Percentiles rank a stretch among this genome's conserved stretches.
Evolutionary conservation across 1,140 invertebrate species (phyloP).

Genomic region (Centruroides sculpturatus): DNA sequence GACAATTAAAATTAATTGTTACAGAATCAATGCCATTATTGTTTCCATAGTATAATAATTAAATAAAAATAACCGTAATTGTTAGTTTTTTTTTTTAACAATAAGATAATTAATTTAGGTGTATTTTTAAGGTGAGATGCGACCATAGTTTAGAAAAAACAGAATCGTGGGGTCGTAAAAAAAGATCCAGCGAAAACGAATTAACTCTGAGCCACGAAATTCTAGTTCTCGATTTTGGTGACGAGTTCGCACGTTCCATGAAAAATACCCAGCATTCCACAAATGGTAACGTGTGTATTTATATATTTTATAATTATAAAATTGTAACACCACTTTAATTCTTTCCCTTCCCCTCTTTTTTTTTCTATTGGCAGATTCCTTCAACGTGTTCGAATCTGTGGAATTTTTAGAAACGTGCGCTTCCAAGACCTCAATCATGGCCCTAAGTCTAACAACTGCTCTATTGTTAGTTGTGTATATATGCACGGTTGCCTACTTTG

Average conservation of each 20-base stretch:
- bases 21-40: no score
- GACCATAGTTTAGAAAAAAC: conserved; percentile 68
- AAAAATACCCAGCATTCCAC: conserved; percentile 8
- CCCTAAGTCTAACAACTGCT: conserved; percentile 73
- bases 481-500: conserved; percentile 25
- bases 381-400: conserved; percentile 58
- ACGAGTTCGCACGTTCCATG: conserved; percentile 45
- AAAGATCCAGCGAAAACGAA: conserved; percentile 60
- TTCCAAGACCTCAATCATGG: conserved; percentile 72
- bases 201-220: conserved; percentile 91
- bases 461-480: conserved; percentile 71
- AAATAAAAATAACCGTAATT: no score
- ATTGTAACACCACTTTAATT: background rate
- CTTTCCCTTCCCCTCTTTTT: background rate
- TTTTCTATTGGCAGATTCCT: conserved; percentile 6
- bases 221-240: conserved; percentile 75
- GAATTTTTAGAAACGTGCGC: conserved; percentile 67
- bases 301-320: conserved; percentile 2
- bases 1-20: no score
- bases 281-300: conserved; percentile 1
- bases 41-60: no score
- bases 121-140: conserved; percentile 41
- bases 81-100: no score
- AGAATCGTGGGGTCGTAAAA: conserved; percentile 75
- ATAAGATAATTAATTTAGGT: no score